These are phyloP conservation scores for Lepidothrix coronata DNA, from an alignment of 2,113 vertebrate genomes.

Conservation along the genomic window DNA sequence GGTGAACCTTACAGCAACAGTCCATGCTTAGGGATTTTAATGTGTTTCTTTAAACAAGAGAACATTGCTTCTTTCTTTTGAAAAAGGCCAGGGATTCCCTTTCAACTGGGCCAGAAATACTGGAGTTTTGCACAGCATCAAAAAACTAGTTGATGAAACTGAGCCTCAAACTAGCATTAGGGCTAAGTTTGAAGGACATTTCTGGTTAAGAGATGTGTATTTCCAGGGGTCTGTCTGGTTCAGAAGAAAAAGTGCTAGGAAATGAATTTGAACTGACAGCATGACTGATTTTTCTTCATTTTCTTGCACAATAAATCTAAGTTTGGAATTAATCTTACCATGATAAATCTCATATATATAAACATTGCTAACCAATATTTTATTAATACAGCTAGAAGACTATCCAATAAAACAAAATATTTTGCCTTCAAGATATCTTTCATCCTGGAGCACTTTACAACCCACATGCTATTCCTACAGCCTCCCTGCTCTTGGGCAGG, in stretches of 20 bases:
- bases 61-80: neutral
- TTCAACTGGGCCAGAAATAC: neutral
- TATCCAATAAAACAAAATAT: slow-evolving; percentile 11
- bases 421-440: slow-evolving; percentile 20
- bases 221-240: neutral
- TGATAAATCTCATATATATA: slow-evolving; percentile 22
- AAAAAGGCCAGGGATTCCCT: neutral
- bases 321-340: neutral
- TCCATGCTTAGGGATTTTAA: neutral
- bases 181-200: neutral
- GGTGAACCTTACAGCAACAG: neutral
- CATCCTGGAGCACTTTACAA: neutral
- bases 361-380: slow-evolving; percentile 20
- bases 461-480: neutral
- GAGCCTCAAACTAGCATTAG: neutral
- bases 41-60: neutral
- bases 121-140: neutral
- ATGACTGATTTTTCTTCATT: slow-evolving; percentile 31
- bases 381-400: slow-evolving; percentile 33
- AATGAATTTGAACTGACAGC: slow-evolving; percentile 3
- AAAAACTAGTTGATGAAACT: neutral
- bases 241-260: slow-evolving; percentile 4
- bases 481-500: neutral
- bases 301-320: slow-evolving; percentile 3
- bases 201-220: neutral